Conservation (phyloP, 64 coral and sea anemone species). For the Stylophora pistillata region DNA sequence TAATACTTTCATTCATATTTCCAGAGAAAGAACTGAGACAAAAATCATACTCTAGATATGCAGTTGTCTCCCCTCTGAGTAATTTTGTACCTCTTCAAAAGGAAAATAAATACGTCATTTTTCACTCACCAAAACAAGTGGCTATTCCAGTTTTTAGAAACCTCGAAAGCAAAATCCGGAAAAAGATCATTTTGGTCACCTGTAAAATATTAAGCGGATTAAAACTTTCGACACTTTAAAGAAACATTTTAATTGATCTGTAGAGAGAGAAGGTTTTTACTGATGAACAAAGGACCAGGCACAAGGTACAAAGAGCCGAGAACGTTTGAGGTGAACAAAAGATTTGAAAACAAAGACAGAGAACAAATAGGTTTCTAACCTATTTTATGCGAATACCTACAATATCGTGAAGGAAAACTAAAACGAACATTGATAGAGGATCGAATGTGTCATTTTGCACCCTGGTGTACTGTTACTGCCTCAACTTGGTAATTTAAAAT, state of each 20-base stretch:
- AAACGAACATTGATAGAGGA: no score
- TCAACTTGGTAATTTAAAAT: no score
- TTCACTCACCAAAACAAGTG: neutral
- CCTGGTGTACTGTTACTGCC: no score
- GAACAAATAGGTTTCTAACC: no score
- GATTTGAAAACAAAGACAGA: neutral
- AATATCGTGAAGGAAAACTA: no score
- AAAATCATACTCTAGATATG: no score
- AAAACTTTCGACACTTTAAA: neutral
- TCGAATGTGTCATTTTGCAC: no score
- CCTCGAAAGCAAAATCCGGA: neutral
- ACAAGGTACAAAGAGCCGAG: neutral
- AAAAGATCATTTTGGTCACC: neutral
- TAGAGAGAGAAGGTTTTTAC: neutral
- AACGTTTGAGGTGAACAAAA: neutral
- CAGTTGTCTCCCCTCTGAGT: no score
- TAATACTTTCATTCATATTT: no score
- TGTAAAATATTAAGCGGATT: neutral
- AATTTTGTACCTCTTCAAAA: neutral
- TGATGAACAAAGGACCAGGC: neutral
- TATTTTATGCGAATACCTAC: no score
- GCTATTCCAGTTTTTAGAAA: neutral
- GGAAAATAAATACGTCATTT: neutral
- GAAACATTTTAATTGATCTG: neutral
- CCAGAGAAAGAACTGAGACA: no score